Percentiles rank a stretch among this genome's conserved stretches.
These are phyloP conservation scores for Drosophila borborema DNA, from an alignment of 2,888 invertebrate species.

Conservation along the genomic window DNA sequence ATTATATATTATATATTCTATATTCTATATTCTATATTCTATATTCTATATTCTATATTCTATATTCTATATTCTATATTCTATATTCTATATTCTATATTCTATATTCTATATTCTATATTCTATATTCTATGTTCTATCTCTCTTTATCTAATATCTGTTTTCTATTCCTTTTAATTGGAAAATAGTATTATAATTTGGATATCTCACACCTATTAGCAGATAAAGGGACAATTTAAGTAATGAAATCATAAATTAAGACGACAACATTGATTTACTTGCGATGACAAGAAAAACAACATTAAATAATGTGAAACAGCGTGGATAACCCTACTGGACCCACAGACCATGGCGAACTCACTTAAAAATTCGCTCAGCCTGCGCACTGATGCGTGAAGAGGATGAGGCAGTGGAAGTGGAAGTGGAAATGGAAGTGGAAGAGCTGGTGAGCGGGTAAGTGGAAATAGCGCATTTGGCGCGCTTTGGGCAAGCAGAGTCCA, in stretches of 20 bases:
- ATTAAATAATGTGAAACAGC: slow-evolving; percentile 71
- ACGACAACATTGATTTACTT: slow-evolving; percentile 69
- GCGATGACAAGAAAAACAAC: slow-evolving; percentile 56
- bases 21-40: slow-evolving; percentile 4
- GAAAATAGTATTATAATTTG: neutral
- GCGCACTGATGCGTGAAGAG: slow-evolving; percentile 47
- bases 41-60: slow-evolving; percentile 4
- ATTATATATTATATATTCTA: slow-evolving; percentile 5
- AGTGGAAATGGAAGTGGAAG: slow-evolving; percentile 24
- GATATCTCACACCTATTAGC: slow-evolving; percentile 2
- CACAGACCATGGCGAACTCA: slow-evolving; percentile 41
- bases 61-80: slow-evolving; percentile 7
- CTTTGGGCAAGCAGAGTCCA: slow-evolving; percentile 34
- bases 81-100: slow-evolving; percentile 4
- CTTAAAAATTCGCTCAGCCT: slow-evolving; percentile 32
- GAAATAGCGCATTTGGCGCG: slow-evolving; percentile 59
- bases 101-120: slow-evolving; percentile 6
- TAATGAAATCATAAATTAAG: slow-evolving; percentile 72
- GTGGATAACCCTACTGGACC: slow-evolving; percentile 44
- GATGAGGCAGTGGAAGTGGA: slow-evolving; percentile 24
- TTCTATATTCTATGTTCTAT: slow-evolving; percentile 4
- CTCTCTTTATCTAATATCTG: neutral
- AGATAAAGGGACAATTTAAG: slow-evolving; percentile 49
- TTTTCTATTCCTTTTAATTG: neutral
- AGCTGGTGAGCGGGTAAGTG: slow-evolving; percentile 28